Conservation (phyloP, 2,113 vertebrate genomes). For the Cheirogaleus medius region DNA sequence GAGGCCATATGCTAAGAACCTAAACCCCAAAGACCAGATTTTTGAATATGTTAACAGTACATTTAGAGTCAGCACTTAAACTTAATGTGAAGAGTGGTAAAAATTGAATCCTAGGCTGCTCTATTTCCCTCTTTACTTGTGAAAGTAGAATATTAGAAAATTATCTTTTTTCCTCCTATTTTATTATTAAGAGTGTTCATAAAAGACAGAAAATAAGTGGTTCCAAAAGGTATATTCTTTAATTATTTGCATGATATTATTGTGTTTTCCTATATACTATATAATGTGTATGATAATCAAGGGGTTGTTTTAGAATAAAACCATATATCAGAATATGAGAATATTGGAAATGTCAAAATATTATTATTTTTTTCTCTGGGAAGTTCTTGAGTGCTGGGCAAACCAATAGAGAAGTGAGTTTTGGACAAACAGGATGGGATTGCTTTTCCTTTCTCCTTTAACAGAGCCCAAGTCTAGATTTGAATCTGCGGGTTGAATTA, state of each 20-base stretch:
- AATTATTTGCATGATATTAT: not conserved
- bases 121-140: not conserved
- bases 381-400: not conserved
- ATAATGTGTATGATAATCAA: not conserved
- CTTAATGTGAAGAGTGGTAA: not conserved
- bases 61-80: not conserved
- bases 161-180: not conserved
- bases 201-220: not conserved
- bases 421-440: not conserved
- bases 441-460: not conserved
- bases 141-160: not conserved
- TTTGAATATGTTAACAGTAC: constrained; percentile 10
- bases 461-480: not conserved
- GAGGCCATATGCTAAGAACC: not conserved
- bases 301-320: not conserved
- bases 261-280: not conserved
- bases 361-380: not conserved
- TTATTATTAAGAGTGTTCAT: not conserved
- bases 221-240: not conserved
- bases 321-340: not conserved
- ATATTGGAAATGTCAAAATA: not conserved
- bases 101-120: not conserved
- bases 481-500: not conserved
- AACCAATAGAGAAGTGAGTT: not conserved
- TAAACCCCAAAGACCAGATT: not conserved